Conservation (phyloP, 2,797 vertebrate genomes). For the Tarsius wallacei region DNA sequence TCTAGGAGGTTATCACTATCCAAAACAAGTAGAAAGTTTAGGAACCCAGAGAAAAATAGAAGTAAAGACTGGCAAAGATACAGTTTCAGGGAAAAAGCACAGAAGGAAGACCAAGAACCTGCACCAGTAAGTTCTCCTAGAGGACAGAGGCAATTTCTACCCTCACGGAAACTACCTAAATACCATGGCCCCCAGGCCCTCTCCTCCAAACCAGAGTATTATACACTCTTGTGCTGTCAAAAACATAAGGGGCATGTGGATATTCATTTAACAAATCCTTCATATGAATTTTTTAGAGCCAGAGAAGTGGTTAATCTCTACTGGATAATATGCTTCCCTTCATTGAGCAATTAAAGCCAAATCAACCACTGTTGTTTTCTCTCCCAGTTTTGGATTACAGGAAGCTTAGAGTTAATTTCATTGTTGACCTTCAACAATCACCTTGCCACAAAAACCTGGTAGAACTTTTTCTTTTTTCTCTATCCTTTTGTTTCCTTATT, state of each 20-base stretch:
- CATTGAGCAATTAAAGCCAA: neutral
- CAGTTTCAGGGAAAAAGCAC: neutral
- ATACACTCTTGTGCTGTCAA: neutral
- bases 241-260: neutral
- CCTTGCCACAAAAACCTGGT: neutral
- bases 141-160: neutral
- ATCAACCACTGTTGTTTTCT: neutral
- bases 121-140: neutral
- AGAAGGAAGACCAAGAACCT: neutral
- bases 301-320: neutral
- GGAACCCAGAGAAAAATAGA: neutral
- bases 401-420: slow-evolving; percentile 33
- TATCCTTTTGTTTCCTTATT: neutral
- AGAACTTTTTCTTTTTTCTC: neutral
- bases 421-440: neutral
- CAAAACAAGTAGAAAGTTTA: neutral
- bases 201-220: neutral
- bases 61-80: neutral
- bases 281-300: neutral
- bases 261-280: neutral
- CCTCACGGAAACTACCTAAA: neutral
- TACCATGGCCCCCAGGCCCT: neutral
- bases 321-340: neutral
- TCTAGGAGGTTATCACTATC: neutral
- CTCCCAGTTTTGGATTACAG: neutral